Evolutionary conservation across 2,797 vertebrate genomes (phyloP).

Genomic region (Pseudopleuronectes americanus): DNA sequence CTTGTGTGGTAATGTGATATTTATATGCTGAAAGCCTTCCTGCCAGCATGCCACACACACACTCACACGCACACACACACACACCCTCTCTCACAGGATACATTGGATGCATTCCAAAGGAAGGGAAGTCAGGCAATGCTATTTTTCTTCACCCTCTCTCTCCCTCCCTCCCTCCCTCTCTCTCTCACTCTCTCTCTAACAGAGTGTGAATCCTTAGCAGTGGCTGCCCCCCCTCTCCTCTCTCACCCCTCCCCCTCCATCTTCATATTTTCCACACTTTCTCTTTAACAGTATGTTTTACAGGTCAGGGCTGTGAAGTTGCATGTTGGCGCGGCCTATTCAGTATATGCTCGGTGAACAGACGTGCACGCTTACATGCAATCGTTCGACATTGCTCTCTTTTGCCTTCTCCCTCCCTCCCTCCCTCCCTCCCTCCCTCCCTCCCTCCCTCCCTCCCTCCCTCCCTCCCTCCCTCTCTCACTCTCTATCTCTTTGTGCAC

Average conservation of each 20-base stretch:
- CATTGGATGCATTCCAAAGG: constrained; percentile 77
- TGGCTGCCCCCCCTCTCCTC: constrained; percentile 31
- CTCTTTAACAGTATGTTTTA: constrained; percentile 66
- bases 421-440: too few relatives aligned
- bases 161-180: constrained; percentile 31
- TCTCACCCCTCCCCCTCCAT: constrained; percentile 35
- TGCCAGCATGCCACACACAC: constrained; percentile 69
- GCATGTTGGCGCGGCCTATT: constrained; percentile 63
- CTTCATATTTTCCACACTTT: constrained; percentile 44
- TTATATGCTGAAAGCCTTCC: constrained; percentile 85
- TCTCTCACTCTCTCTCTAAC: constrained; percentile 23
- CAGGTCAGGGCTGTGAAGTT: constrained; percentile 69
- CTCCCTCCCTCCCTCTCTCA: background rate
- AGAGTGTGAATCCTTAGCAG: constrained; percentile 56
- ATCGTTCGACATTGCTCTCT: constrained; percentile 6
- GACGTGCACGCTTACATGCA: constrained; percentile 39
- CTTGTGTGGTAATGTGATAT: constrained; percentile 88
- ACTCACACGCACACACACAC: constrained; percentile 33
- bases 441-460: too few relatives aligned
- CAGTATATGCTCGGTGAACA: constrained; percentile 61
- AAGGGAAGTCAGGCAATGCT: constrained; percentile 68
- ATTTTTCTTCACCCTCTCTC: constrained; percentile 39
- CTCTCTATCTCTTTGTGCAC: constrained; percentile 39
- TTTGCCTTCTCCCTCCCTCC: too few relatives aligned
- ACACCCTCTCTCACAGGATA: constrained; percentile 51